Percentiles rank a stretch among this genome's conserved stretches.
These are phyloP conservation scores for Trinectes maculatus DNA, from an alignment of 2,113 vertebrate genomes.

Conservation along the genomic window DNA sequence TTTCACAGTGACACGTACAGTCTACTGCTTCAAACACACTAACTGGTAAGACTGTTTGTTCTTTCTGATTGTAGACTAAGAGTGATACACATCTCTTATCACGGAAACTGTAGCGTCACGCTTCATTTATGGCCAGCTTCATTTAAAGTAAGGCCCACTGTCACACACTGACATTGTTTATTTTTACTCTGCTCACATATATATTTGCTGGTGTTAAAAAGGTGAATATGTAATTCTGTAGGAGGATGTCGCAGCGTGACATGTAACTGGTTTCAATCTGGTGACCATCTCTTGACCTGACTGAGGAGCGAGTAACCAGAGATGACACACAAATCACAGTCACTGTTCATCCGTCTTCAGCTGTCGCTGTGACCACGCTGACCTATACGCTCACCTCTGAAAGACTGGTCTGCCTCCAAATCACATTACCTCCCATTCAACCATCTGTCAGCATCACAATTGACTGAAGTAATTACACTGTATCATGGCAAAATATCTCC, in stretches of 20 bases:
- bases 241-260: neutral
- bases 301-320: neutral
- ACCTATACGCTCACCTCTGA: conserved; percentile 4
- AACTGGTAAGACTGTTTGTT: conserved; percentile 4
- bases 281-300: conserved; percentile 6
- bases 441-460: conserved; percentile 17
- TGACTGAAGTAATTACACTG: conserved; percentile 22
- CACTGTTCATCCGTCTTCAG: neutral
- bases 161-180: neutral
- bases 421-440: neutral
- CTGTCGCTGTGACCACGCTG: neutral
- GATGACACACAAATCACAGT: neutral
- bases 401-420: neutral
- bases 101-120: neutral
- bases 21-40: conserved; percentile 1
- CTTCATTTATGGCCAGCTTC: too few species aligned
- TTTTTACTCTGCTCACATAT: neutral
- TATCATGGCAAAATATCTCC: conserved; percentile 21
- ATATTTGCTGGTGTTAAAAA: neutral
- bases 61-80: neutral
- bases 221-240: too few species aligned
- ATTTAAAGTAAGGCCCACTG: neutral
- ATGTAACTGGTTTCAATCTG: neutral
- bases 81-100: conserved; percentile 8
- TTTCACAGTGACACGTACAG: conserved; percentile 17